Evolutionary conservation across 1,140 invertebrate species (phyloP), one percentile per base, ranked within the genome.

Genomic region (Hylaeus volcanicus): DNA sequence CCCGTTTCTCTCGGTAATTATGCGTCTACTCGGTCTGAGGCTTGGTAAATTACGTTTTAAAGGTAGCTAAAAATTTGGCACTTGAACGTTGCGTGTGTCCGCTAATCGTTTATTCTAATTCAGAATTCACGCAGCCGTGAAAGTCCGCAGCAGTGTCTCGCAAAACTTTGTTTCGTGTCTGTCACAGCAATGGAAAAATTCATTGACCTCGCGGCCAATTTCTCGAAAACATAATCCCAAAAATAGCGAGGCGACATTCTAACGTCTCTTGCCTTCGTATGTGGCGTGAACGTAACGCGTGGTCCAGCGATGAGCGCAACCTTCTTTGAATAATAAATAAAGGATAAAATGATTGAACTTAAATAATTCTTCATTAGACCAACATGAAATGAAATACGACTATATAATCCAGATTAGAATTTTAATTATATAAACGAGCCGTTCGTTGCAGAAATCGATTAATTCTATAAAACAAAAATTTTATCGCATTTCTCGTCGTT

Each of bases 31-130:
- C 81, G 56, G 26, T 73, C 68, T 69, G 75, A 82, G 65, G 53
- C 63, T 72, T n/a, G 71, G 39, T 79, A 66, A 61, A 74, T 88
- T 85, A 87, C 81, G 37, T 48, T 88, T 86, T 88, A 82, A 88
- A 90, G 68, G 55, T 90, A 90, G 89, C 89, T 91, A 91, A 84
- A 90, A 89, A 90, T 91, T 91, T 90, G 89, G 90, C 89, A 91
- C 90, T 91, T 91, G 89, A 90, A 90, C 89, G 87, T 65, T 65
- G 61, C 89, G 90, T 85, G 72, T 88, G 83, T 89, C 86, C 72
- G 71, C 82, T 91, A 90, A 90, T 86, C 82, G 74, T 53, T 91
- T 90, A 87, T 74, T 86, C 84, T 89, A 86, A 82, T 87, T 79
- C 87, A 4, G 8, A 74, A 48, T 73, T 64, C 48, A 15, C 51